Percentiles rank a stretch among this genome's conserved stretches.
Conservation (phyloP, 2,113 vertebrate genomes). For the Ornithorhynchus anatinus region DNA sequence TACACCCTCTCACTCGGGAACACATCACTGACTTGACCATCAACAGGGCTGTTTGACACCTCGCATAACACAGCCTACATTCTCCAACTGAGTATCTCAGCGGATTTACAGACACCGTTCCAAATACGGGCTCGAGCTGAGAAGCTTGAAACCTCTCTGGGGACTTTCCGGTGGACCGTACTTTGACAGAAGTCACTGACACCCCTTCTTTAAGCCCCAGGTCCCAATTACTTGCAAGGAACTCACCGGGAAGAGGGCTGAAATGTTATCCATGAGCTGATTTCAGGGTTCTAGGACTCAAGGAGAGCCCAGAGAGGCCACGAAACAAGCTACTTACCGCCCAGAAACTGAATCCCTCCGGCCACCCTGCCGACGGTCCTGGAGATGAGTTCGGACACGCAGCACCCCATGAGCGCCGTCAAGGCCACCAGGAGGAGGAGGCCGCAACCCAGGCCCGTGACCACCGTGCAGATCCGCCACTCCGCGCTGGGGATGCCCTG, state of each 20-base stretch:
- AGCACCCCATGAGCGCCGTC: slow-evolving; percentile 95
- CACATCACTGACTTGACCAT: too few species aligned
- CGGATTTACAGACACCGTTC: too few species aligned
- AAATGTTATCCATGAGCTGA: not conserved
- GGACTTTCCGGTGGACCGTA: too few species aligned
- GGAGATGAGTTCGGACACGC: slow-evolving; percentile 95
- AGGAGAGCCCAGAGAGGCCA: not conserved
- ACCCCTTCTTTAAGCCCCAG: too few species aligned
- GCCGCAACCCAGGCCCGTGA: slow-evolving; percentile 92
- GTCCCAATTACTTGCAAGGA: too few species aligned
- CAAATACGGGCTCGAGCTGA: too few species aligned
- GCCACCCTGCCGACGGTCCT: slow-evolving; percentile 93
- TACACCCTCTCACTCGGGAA: too few species aligned
- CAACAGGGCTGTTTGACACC: too few species aligned
- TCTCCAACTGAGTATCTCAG: too few species aligned
- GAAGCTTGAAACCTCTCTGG: too few species aligned
- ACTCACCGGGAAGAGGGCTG: not conserved
- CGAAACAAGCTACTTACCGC: slow-evolving; percentile 80
- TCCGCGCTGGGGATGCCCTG: slow-evolving; percentile 91
- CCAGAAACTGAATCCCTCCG: slow-evolving; percentile 94
- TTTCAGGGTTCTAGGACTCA: not conserved
- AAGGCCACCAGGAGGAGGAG: slow-evolving; percentile 94
- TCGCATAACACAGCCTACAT: too few species aligned
- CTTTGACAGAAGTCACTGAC: too few species aligned
- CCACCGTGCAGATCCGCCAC: slow-evolving; percentile 93